A percentile compares a stretch with the other conserved stretches of the same genome.
Evolutionary conservation across 2,113 vertebrate species (phyloP).

Genomic region (Crotalus viridis): DNA sequence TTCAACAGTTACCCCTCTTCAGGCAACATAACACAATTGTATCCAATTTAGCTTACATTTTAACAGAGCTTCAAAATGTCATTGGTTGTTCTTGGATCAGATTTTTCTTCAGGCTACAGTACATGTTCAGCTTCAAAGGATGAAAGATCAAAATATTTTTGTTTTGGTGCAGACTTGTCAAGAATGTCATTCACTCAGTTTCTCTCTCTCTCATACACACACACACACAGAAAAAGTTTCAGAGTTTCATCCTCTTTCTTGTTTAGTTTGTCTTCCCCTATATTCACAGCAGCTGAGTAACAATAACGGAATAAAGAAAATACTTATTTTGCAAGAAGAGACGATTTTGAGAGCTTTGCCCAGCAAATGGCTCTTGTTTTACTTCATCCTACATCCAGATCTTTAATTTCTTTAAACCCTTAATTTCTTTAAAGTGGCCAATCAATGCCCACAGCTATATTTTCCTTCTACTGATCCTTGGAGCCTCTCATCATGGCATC

Average conservation of each 20-base stretch:
- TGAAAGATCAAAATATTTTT: neutral
- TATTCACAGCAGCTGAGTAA: neutral
- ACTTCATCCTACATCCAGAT: neutral
- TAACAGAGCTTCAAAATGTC: neutral
- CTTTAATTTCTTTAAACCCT: neutral
- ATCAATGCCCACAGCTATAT: neutral
- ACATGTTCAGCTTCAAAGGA: neutral
- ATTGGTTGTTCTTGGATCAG: neutral
- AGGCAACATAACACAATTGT: neutral
- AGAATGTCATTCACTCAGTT: neutral
- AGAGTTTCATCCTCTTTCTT: neutral
- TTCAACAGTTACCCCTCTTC: neutral
- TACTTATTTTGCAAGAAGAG: neutral
- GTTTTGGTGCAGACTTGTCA: neutral
- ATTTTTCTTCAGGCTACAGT: neutral
- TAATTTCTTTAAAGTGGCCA: neutral
- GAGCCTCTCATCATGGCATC: neutral
- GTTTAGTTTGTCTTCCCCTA: neutral
- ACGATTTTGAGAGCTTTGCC: neutral
- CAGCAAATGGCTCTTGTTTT: neutral
- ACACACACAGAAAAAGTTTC: neutral
- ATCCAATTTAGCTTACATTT: neutral
- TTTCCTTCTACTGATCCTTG: neutral
- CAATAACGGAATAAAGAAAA: neutral
- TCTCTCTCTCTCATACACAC: neutral